Conservation (phyloP, 2,888 invertebrate species). For the Smittia sp. region DNA sequence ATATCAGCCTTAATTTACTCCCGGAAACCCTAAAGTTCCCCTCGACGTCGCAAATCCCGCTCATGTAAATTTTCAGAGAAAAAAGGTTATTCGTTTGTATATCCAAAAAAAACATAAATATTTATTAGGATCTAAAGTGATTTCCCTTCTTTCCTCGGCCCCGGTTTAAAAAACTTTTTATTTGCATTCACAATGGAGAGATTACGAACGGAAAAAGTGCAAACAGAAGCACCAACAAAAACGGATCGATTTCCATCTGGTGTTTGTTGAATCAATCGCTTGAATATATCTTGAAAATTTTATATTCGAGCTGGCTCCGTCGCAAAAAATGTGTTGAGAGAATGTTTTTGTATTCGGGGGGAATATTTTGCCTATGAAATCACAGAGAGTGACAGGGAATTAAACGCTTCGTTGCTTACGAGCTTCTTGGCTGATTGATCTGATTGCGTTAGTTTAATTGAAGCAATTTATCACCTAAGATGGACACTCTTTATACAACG, state of each 20-base stretch:
- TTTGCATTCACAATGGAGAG: background rate
- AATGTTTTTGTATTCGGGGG: no score
- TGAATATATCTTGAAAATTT: background rate
- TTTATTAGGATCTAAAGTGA: slow-evolving; percentile 6
- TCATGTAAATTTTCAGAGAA: background rate
- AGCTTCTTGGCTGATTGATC: no score
- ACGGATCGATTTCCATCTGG: background rate
- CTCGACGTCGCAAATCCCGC: background rate
- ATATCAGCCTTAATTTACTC: slow-evolving; percentile 14
- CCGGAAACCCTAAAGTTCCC: background rate
- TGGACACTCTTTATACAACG: slow-evolving; percentile 47
- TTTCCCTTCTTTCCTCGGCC: background rate
- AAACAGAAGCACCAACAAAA: background rate
- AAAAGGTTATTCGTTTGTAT: slow-evolving; percentile 17
- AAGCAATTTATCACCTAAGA: slow-evolving; percentile 42
- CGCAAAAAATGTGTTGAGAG: background rate
- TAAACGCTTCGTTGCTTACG: no score
- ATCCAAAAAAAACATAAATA: background rate
- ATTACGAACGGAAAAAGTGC: background rate
- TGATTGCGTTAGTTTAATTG: slow-evolving; percentile 15
- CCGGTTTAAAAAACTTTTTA: slow-evolving; percentile 14
- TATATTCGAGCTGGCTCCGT: background rate
- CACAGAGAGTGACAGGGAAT: no score
- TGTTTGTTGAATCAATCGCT: slow-evolving; percentile 13
- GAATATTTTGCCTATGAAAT: no score